These are phyloP conservation scores for Prionace glauca DNA, from an alignment of 2,797 vertebrate genomes.

Conservation along the genomic window DNA sequence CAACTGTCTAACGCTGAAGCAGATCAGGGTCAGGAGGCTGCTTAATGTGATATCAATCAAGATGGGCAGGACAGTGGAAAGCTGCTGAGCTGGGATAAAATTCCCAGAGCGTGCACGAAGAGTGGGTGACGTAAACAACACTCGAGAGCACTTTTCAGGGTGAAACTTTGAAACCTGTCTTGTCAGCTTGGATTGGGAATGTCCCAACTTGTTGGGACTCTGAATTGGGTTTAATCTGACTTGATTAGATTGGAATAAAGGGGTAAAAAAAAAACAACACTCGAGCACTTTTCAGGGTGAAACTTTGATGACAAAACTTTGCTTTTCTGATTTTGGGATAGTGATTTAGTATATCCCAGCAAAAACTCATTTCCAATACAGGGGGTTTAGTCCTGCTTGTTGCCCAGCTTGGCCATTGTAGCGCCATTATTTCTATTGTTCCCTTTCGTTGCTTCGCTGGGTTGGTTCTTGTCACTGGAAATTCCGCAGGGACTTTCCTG, in stretches of 20 bases:
- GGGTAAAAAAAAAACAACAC: no score
- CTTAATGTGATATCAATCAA: conserved; percentile 34
- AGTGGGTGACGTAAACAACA: neutral
- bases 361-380: neutral
- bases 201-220: no score
- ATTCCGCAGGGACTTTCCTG: neutral
- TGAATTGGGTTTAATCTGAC: no score
- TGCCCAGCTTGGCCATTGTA: neutral
- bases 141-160: neutral
- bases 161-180: conserved; percentile 25
- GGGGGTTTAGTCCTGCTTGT: neutral
- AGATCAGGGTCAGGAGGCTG: conserved; percentile 41
- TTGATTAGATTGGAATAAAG: no score
- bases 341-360: neutral
- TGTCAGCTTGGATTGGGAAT: no score
- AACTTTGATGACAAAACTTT: neutral
- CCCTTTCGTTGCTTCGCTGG: neutral
- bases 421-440: neutral
- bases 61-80: neutral
- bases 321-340: neutral
- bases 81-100: neutral
- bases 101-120: conserved; percentile 29
- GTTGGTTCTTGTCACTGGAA: neutral
- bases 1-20: neutral
- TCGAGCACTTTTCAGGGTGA: neutral